A percentile compares a stretch with the other conserved stretches of the same genome.
Conservation (phyloP, 2,888 invertebrate species). For the Marronus borbonicus region DNA sequence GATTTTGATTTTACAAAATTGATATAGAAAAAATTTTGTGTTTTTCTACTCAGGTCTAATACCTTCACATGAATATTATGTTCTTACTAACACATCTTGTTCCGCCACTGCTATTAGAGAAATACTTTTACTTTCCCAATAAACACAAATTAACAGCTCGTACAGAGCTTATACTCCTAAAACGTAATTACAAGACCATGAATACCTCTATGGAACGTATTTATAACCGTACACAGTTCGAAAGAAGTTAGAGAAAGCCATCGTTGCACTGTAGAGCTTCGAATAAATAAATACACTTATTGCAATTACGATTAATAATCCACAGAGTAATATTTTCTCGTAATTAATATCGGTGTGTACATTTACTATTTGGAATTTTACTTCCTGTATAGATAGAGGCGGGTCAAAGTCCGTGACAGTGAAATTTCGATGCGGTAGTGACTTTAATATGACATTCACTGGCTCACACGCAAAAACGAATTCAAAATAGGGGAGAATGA, state of each 20-base stretch:
- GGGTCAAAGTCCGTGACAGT: constrained; percentile 21
- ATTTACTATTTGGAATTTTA: neutral
- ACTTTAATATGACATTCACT: neutral
- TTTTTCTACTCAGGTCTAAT: too few relatives aligned
- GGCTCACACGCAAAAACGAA: neutral
- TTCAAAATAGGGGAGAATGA: neutral
- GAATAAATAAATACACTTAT: constrained; percentile 1
- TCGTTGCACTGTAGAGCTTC: neutral
- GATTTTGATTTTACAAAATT: too few relatives aligned
- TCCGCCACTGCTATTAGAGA: constrained; percentile 1
- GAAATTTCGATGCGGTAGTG: constrained; percentile 26
- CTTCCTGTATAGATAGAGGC: neutral
- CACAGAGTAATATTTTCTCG: neutral
- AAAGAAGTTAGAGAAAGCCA: constrained; percentile 8
- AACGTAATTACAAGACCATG: neutral
- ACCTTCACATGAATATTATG: too few relatives aligned
- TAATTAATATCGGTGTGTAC: neutral
- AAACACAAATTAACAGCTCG: neutral
- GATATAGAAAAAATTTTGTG: too few relatives aligned
- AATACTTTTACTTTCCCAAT: constrained; percentile 16
- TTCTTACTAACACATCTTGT: neutral
- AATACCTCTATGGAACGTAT: neutral
- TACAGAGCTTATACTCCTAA: neutral
- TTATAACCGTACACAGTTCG: too few relatives aligned
- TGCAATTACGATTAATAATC: neutral